Conservation (phyloP, 2,888 invertebrate species). For the Mesoligia furuncula region DNA sequence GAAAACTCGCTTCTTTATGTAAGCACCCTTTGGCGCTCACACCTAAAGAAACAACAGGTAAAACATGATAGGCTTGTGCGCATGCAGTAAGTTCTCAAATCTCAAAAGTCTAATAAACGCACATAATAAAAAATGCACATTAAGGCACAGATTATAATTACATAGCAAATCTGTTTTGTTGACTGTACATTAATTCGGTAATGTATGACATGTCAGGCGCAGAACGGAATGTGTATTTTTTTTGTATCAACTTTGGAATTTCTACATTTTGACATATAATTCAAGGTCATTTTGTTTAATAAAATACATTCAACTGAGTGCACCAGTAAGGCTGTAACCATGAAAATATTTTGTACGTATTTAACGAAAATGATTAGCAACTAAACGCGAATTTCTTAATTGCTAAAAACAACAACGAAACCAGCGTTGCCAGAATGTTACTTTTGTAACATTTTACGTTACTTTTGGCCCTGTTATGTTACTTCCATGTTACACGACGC, state of each 20-base stretch:
- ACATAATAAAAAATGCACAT: not conserved
- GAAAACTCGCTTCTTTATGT: too few species aligned
- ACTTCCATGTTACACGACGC: too few species aligned
- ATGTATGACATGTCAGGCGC: not conserved
- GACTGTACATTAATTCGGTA: conserved; percentile 1
- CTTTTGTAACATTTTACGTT: too few species aligned
- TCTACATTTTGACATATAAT: conserved; percentile 16
- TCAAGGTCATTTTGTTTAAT: conserved; percentile 20
- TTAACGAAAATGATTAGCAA: conserved; percentile 11
- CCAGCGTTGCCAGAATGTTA: too few species aligned
- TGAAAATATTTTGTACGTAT: conserved; percentile 54
- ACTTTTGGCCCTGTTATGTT: too few species aligned
- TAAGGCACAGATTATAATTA: not conserved
- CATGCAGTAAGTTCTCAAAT: not conserved
- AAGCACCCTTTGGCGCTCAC: not conserved
- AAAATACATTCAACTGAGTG: not conserved
- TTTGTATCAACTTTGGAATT: not conserved
- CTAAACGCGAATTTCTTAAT: conserved; percentile 44
- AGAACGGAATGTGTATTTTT: not conserved
- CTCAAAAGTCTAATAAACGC: too few species aligned
- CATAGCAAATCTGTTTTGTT: not conserved
- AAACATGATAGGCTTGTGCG: not conserved
- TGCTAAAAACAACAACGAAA: conserved; percentile 33
- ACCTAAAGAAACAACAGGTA: too few species aligned
- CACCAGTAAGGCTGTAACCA: not conserved